Conservation (phyloP, 2,113 vertebrate genomes). For the Oryzias curvinotus region DNA sequence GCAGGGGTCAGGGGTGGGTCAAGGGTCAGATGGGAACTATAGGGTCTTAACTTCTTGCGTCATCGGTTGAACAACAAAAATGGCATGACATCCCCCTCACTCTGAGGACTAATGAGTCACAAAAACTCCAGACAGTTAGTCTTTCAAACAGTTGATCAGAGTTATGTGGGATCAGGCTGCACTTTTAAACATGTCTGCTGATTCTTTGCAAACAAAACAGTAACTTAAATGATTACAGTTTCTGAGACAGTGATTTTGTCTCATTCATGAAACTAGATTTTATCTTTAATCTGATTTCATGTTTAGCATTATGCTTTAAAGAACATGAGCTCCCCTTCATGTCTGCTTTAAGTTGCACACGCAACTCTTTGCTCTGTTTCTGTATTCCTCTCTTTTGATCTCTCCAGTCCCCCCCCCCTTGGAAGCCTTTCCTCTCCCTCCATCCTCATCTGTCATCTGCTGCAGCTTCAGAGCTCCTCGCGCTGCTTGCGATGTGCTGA, state of each 20-base stretch:
- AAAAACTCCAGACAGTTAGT: conserved; percentile 20
- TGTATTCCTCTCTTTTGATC: not conserved
- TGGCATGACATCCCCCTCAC: conserved; percentile 29
- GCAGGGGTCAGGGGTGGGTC: conserved; percentile 64
- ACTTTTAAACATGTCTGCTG: not conserved
- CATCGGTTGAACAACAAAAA: conserved; percentile 67
- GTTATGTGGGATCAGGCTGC: conserved; percentile 6
- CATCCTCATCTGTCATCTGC: conserved; percentile 37
- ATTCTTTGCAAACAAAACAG: not conserved
- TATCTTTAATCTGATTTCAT: not conserved
- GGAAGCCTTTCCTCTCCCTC: conserved; percentile 5
- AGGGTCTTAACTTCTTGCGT: conserved; percentile 57
- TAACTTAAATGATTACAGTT: not conserved
- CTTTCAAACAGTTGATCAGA: conserved; percentile 3
- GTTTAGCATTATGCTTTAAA: too few species aligned
- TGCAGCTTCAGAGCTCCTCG: conserved; percentile 16
- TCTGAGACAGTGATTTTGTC: not conserved
- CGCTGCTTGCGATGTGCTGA: conserved; percentile 58
- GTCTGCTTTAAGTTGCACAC: too few species aligned
- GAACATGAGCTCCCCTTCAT: too few species aligned
- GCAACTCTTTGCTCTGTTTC: not conserved
- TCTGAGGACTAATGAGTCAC: conserved; percentile 32
- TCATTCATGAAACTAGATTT: not conserved
- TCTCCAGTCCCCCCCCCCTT: conserved; percentile 1
- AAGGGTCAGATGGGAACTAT: conserved; percentile 63